A percentile compares a stretch with the other conserved stretches of the same genome.
phyloP scores from a whole-genome alignment of 1,140 invertebrate species.

The Bombus affinis region DNA sequence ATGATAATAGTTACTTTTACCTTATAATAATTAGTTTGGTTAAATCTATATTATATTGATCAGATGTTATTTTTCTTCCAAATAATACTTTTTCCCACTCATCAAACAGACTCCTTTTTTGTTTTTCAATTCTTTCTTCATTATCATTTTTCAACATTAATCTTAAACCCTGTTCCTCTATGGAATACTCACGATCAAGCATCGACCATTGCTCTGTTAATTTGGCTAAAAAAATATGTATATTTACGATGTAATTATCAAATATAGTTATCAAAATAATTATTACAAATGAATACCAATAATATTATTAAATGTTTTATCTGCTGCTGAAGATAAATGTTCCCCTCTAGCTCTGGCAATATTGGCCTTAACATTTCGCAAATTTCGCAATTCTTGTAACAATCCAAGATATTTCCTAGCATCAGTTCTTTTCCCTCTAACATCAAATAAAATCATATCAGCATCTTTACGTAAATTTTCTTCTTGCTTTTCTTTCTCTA shows the following conservation, averaged over 20 bases:
- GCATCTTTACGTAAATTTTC: slow-evolving; percentile 86
- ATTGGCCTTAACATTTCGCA: slow-evolving; percentile 85
- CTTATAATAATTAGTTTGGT: slow-evolving; percentile 78
- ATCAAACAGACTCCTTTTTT: slow-evolving; percentile 72
- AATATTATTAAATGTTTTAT: slow-evolving; percentile 78
- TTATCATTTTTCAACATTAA: slow-evolving; percentile 79
- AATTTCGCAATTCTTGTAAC: slow-evolving; percentile 85
- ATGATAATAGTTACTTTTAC: slow-evolving; percentile 54
- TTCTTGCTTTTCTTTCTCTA: slow-evolving; percentile 86
- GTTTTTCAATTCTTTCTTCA: slow-evolving; percentile 73
- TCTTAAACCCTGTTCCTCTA: slow-evolving; percentile 79
- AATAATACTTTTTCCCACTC: slow-evolving; percentile 78
- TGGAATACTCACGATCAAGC: slow-evolving; percentile 76
- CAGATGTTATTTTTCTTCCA: slow-evolving; percentile 66
- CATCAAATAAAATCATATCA: slow-evolving; percentile 87
- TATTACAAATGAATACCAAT: slow-evolving; percentile 68
- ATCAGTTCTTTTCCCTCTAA: slow-evolving; percentile 87
- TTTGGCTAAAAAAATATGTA: slow-evolving; percentile 65
- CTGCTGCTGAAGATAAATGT: slow-evolving; percentile 78
- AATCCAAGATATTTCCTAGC: slow-evolving; percentile 85
- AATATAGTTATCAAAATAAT: slow-evolving; percentile 4
- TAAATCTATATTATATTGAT: slow-evolving; percentile 75
- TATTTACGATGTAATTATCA: slow-evolving; percentile 20
- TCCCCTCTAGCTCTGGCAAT: slow-evolving; percentile 85
- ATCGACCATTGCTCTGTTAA: slow-evolving; percentile 75